Base-by-base conservation (phyloP, 2,113 vertebrate genomes). In the Perca fluviatilis region DNA sequence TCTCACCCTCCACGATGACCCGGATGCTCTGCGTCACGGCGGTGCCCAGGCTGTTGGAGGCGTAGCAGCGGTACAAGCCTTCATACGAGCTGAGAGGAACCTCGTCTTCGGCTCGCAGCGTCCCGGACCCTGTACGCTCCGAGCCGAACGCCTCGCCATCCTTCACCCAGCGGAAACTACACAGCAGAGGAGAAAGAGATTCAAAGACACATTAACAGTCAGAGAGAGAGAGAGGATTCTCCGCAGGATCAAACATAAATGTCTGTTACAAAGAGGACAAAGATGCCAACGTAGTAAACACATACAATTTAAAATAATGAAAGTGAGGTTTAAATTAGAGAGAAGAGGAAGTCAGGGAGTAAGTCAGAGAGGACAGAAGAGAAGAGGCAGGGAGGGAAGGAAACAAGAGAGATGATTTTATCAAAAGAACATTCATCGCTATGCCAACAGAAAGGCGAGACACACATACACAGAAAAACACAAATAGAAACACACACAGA, bases 161-260 rank as follows among this genome's bases (percentile, higher is more conserved):
- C 69, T 96, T 96, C 2, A 94, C 83, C 97, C 97, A 98, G 21
- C 95, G 96, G 90, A 95, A 97, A n/a, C 97, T 98, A 73, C 3
- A 54, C 8, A n/a, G 19, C 25, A 6, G 6, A 27, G 0, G 1
- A 19, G 6, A 33, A 1, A n/a, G n/a, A 0, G 25, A 30, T 15
- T 21, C 13, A 46, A 43, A 43, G 40, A 12, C 53, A 33, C 11
- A 14, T 1, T 1, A 40, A 6, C 25, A 49, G 3, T 2, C 40
- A 11, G 40, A 43, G 10, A 40, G 36, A 33, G 33, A 33, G 33
- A 33, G 6, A 33, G 33, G 33, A 33, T 6, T 33, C 6, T 33
- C 33, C 6, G 6, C 5, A 33, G 33, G 1, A 33, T 33, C 6
- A 33, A 33, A 33, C 33, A 33, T 33, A 6, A 6, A 33, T 6